phyloP scores from a whole-genome alignment of 2,113 vertebrate genomes.

The Salvator merianae region DNA sequence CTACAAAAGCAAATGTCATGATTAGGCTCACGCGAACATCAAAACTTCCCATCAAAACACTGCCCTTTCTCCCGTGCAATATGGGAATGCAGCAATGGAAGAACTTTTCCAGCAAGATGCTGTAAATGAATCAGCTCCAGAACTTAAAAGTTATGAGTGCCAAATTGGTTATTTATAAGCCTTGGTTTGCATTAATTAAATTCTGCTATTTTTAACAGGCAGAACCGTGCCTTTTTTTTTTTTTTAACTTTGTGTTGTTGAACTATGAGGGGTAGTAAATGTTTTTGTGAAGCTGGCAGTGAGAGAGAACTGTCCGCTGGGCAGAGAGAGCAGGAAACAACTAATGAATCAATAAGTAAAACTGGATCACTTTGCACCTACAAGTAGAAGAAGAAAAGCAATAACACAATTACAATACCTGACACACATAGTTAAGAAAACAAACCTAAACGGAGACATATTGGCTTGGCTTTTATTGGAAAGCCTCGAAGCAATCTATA shows the following conservation, averaged over 20 bases:
- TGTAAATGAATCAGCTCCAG: constrained; percentile 58
- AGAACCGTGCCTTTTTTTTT: constrained; percentile 24
- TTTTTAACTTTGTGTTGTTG: constrained; percentile 45
- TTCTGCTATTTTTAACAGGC: constrained; percentile 49
- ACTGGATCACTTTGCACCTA: constrained; percentile 41
- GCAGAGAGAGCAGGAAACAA: constrained; percentile 30
- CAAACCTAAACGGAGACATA: constrained; percentile 70
- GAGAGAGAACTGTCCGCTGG: constrained; percentile 48
- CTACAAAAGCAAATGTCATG: constrained; percentile 55
- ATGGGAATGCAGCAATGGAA: constrained; percentile 56
- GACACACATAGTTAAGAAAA: constrained; percentile 55
- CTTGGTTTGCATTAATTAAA: constrained; percentile 64
- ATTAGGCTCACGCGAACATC: constrained; percentile 62
- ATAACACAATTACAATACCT: constrained; percentile 26
- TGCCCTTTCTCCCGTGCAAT: too few species aligned
- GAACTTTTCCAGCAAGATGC: constrained; percentile 41
- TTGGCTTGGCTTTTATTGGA: constrained; percentile 86
- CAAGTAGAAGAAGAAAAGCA: not conserved
- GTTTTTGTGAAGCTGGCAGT: constrained; percentile 65
- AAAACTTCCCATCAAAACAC: constrained; percentile 49
- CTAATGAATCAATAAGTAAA: constrained; percentile 43
- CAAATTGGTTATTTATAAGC: constrained; percentile 71
- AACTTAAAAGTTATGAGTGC: constrained; percentile 47
- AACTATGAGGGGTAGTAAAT: constrained; percentile 54
- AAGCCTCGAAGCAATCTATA: constrained; percentile 85